These are phyloP conservation scores for Mesocentrotus franciscanus DNA, from an alignment of 53 echinoderm and acorn worm species.

Conservation along the genomic window DNA sequence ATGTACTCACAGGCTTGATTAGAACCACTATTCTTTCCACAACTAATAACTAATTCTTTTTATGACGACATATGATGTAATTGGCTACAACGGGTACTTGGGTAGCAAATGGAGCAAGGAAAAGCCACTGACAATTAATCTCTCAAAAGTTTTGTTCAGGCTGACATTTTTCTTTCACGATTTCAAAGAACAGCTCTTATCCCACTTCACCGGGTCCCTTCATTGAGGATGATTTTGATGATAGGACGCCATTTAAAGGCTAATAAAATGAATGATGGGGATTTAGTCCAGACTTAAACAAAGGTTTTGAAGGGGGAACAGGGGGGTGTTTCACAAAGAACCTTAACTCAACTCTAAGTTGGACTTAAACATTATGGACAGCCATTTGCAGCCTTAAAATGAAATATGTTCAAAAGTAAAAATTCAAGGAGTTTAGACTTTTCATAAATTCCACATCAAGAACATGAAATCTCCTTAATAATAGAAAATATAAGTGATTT, in stretches of 20 bases:
- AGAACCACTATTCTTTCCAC: background rate
- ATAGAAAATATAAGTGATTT: no score
- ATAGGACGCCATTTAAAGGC: background rate
- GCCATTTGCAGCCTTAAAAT: no score
- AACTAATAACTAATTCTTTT: no score
- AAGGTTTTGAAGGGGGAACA: no score
- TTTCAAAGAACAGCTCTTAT: background rate
- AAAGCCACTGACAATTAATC: background rate
- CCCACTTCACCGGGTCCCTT: background rate
- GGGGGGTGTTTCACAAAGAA: no score
- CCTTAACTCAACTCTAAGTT: no score
- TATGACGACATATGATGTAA: slow-evolving; percentile 2
- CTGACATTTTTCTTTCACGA: background rate
- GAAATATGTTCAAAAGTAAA: no score
- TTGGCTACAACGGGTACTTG: background rate
- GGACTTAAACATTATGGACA: no score
- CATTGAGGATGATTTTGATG: background rate
- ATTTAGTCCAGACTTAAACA: background rate
- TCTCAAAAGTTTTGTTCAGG: background rate
- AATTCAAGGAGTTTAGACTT: no score
- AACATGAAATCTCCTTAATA: no score
- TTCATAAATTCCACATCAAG: no score
- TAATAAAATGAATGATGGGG: background rate
- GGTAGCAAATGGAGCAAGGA: slow-evolving; percentile 2
- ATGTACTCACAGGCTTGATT: background rate